Conservation (phyloP, 1,140 invertebrate genomes). For the Aphis gossypii region DNA sequence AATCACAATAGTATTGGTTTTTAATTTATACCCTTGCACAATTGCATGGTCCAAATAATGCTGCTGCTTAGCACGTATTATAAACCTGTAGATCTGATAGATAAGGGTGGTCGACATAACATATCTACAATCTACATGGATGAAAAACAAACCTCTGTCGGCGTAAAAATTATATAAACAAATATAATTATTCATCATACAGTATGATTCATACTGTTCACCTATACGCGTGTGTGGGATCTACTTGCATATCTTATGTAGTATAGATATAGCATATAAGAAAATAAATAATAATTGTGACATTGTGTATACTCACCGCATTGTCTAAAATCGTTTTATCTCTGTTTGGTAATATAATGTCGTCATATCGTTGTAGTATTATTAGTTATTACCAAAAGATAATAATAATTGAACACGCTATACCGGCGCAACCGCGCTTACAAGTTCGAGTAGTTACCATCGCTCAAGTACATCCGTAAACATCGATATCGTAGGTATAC, state of each 20-base stretch:
- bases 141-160: neutral
- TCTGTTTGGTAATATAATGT: neutral
- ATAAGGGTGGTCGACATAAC: too few species aligned
- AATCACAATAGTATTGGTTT: too few species aligned
- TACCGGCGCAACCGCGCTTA: neutral
- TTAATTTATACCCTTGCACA: too few species aligned
- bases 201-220: neutral
- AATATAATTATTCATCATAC: too few species aligned
- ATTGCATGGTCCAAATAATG: too few species aligned
- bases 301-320: neutral
- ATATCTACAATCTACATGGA: neutral
- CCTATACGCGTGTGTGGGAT: neutral
- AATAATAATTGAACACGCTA: neutral
- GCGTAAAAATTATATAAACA: neutral
- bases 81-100: too few species aligned
- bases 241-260: too few species aligned
- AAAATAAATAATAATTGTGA: conserved; percentile 1
- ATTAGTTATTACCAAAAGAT: neutral
- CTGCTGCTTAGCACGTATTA: too few species aligned
- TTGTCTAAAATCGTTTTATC: neutral
- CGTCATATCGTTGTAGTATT: neutral
- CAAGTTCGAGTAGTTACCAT: neutral
- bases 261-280: neutral
- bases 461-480: neutral
- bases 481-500: neutral